These are phyloP conservation scores for Gisinianus flammeolus DNA, from an alignment of 2,888 invertebrate species.

Conservation along the genomic window DNA sequence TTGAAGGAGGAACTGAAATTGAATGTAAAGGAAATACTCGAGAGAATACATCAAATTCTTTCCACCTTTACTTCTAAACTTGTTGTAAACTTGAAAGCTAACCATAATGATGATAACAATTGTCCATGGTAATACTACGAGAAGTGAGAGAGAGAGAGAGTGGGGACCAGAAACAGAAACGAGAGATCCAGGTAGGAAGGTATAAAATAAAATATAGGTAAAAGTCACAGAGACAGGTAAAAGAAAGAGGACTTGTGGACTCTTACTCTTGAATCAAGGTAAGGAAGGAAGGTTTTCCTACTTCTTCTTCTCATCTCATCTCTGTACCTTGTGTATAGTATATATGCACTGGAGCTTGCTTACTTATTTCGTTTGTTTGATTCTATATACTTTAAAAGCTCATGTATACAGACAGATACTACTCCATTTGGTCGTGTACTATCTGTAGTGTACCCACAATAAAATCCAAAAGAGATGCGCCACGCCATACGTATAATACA, in stretches of 20 bases:
- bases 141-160: not conserved
- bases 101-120: conserved; percentile 13
- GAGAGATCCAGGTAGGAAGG: not conserved
- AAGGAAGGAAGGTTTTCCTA: conserved; percentile 35
- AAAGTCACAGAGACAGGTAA: not conserved
- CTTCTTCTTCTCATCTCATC: not conserved
- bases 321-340: not conserved
- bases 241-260: conserved; percentile 28
- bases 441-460: not conserved
- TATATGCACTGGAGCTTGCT: not conserved
- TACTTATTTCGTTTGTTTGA: not conserved
- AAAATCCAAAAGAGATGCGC: not conserved
- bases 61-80: not conserved
- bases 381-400: not conserved
- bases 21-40: too few species aligned
- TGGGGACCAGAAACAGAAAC: not conserved
- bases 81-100: not conserved
- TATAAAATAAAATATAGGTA: not conserved
- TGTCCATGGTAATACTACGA: conserved; percentile 11
- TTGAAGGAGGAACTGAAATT: too few species aligned
- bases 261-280: conserved; percentile 23
- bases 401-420: not conserved
- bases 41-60: conserved; percentile 4
- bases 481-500: not conserved
- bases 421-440: not conserved